Percentiles rank a stretch among this genome's conserved stretches.
These are phyloP conservation scores for Phrynosoma platyrhinos DNA, from an alignment of 2,113 vertebrate species.

Conservation along the genomic window DNA sequence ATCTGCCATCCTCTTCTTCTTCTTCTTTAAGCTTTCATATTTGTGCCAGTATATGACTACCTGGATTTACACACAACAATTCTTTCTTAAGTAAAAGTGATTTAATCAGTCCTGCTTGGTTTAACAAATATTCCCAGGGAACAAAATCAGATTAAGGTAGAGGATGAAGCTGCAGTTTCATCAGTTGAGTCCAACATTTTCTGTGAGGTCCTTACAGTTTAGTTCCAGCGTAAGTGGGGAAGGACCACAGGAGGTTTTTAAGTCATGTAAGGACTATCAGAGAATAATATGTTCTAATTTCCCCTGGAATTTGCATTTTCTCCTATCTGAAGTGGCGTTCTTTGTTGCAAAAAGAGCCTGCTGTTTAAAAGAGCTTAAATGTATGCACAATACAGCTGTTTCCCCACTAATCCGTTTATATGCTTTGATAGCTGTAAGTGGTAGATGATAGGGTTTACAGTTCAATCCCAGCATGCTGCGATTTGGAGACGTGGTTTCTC, in stretches of 20 bases:
- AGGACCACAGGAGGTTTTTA: conserved; percentile 39
- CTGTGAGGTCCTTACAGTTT: conserved; percentile 40
- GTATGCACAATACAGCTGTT: conserved; percentile 68
- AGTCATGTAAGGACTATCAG: conserved; percentile 44
- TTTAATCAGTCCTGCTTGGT: conserved; percentile 39
- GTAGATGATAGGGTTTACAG: conserved; percentile 69
- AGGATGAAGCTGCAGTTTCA: conserved; percentile 14
- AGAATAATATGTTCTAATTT: conserved; percentile 59
- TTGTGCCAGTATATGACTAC: conserved; percentile 54
- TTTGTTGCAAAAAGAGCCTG: conserved; percentile 73
- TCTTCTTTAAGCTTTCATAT: conserved; percentile 26
- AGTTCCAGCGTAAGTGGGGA: conserved; percentile 18
- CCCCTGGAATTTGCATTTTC: conserved; percentile 64
- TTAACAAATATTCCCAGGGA: conserved; percentile 29
- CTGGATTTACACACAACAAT: conserved; percentile 54
- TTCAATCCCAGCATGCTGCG: conserved; percentile 68
- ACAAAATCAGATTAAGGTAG: neutral
- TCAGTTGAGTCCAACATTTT: conserved; percentile 41
- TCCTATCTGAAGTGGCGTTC: conserved; percentile 57
- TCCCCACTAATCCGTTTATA: conserved; percentile 74
- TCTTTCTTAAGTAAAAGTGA: conserved; percentile 47
- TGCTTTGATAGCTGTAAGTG: conserved; percentile 73
- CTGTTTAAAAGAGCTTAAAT: conserved; percentile 71
- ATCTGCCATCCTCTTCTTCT: conserved; percentile 38
- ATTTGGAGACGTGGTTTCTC: conserved; percentile 72